Base-by-base conservation (phyloP, 2,113 vertebrate species). In the Lophochroa leadbeateri region DNA sequence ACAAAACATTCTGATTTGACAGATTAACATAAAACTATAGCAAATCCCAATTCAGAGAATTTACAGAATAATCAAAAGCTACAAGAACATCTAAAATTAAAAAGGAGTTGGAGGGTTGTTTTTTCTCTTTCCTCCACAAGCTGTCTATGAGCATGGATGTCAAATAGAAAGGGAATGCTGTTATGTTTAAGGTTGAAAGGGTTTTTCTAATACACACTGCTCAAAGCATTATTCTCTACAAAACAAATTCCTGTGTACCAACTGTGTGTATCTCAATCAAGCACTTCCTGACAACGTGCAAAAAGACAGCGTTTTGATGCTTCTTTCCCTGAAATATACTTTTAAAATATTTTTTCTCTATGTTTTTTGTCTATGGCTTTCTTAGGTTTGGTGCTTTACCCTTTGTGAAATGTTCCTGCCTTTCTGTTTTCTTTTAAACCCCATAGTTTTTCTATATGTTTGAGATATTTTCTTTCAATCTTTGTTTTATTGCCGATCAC, bases 241-340 rank as follows among this genome's bases (percentile, higher is more conserved):
- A 97, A 94, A 95, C 46, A 94, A 96, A 94, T 90, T 95, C 47
- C 53, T 86, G 11, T 31, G 39, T 77, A 57, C 65, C 63, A 60
- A 39, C 46, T 80, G 29, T 46, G 53, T 70, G 74, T 72, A 95
- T 90, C 82, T 96, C 94, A 94, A 95, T 95, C 93, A 96, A 94
- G 31, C 35, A 50, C 67, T 90, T 94, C 46, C 70, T 90, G 89
- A 93, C 69, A 96, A 88, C 33, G 64, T 92, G 85, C 79, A 92
- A 86, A 94, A 17, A 90, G 27, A 88, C 7, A 47, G 24, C 27
- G 43, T 94, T 93, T 94, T 97, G 91, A 97, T 90, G 58, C 96
- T 93, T 91, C 35, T 14, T 55, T 17, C 29, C 7, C 19, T 58
- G n/a, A 52, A 94, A 94, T 82, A 37, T 9, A 88, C 53, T 93